phyloP scores from a whole-genome alignment of 2,113 vertebrate genomes.

The Pampusana beccarii region DNA sequence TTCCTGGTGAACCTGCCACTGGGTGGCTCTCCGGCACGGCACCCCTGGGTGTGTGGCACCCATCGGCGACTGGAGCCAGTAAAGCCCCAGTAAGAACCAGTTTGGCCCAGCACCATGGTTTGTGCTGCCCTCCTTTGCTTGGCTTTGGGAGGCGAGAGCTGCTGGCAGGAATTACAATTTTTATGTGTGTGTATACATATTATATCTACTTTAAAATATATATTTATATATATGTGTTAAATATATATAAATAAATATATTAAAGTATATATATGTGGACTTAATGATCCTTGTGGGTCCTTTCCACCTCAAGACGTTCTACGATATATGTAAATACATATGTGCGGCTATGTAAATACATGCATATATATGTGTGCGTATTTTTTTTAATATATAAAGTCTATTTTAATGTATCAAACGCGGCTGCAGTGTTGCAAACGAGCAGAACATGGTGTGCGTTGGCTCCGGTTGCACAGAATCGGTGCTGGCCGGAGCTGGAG shows the following conservation, averaged over 20 bases:
- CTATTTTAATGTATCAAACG: too few species aligned
- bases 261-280: too few species aligned
- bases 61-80: background rate
- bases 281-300: too few species aligned
- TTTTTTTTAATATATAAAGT: too few species aligned
- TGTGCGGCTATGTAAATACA: too few species aligned
- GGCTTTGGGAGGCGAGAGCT: background rate
- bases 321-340: too few species aligned
- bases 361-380: fast-evolving
- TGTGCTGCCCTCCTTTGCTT: background rate
- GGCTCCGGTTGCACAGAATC: background rate
- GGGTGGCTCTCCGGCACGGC: constrained; percentile 32
- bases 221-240: background rate
- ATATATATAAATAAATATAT: too few species aligned
- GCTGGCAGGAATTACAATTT: background rate
- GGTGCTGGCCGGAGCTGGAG: too few species aligned
- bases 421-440: background rate
- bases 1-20: constrained; percentile 19
- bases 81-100: background rate
- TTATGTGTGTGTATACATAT: fast-evolving
- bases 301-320: too few species aligned
- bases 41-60: background rate
- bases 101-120: fast-evolving
- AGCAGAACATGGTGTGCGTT: fast-evolving
- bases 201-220: fast-evolving